Evolutionary conservation across 2,888 invertebrate genomes (phyloP).

Genomic region (Latrodectus elegans): DNA sequence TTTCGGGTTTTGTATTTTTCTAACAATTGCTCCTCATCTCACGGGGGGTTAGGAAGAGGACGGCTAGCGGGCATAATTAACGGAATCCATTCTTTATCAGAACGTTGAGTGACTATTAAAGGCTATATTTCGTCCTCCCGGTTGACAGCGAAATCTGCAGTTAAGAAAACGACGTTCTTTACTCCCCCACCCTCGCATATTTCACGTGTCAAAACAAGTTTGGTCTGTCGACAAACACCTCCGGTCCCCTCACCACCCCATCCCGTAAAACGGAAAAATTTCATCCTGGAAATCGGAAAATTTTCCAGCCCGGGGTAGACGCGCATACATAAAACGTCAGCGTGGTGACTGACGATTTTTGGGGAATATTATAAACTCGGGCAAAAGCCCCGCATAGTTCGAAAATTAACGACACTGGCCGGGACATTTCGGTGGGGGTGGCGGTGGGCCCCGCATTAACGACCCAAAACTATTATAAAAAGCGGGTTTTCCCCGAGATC

Average conservation of each 20-base stretch:
- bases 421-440: conserved; percentile 34
- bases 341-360: conserved; percentile 65
- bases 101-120: conserved; percentile 68
- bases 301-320: conserved; percentile 23
- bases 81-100: conserved; percentile 68
- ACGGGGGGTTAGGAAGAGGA: neutral
- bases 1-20: conserved; percentile 68
- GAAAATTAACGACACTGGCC: conserved; percentile 61
- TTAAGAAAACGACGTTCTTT: conserved; percentile 67
- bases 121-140: conserved; percentile 64
- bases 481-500: conserved; percentile 22
- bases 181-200: conserved; percentile 51
- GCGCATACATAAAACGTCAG: conserved; percentile 29
- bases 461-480: conserved; percentile 65
- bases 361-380: neutral
- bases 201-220: conserved; percentile 56
- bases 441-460: conserved; percentile 46
- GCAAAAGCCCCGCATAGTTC: conserved; percentile 45
- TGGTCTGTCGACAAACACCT: neutral
- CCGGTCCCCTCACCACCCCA: neutral
- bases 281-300: conserved; percentile 66
- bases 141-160: conserved; percentile 67
- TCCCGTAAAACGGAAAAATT: conserved; percentile 53
- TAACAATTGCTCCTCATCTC: conserved; percentile 3
- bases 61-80: conserved; percentile 54